Percentiles rank a stretch among this genome's conserved stretches.
These are phyloP conservation scores for Acanthisitta chloris DNA, from an alignment of 2,113 vertebrate genomes.

Conservation along the genomic window DNA sequence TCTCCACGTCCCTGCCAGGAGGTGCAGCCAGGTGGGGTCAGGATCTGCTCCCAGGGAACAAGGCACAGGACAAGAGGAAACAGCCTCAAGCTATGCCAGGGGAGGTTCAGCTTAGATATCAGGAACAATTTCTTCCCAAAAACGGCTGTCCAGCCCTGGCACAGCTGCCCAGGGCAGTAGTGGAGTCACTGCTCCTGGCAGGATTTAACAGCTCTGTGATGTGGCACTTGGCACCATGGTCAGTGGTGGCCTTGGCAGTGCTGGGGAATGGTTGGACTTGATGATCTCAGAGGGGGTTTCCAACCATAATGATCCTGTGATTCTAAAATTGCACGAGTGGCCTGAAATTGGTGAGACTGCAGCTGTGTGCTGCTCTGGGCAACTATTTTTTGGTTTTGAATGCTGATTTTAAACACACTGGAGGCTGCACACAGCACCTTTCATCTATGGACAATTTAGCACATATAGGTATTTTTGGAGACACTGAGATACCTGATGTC, in stretches of 20 bases:
- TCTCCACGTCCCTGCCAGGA: neutral
- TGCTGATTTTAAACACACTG: neutral
- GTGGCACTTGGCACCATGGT: neutral
- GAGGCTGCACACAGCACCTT: neutral
- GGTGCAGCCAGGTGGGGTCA: neutral
- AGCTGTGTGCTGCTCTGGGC: neutral
- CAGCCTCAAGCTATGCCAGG: neutral
- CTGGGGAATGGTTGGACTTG: accelerated
- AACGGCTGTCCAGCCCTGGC: too few relatives aligned
- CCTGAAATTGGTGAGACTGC: neutral
- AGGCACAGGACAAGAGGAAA: neutral
- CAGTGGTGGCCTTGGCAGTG: neutral
- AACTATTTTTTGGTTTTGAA: neutral
- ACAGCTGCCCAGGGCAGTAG: neutral
- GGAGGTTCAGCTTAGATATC: accelerated
- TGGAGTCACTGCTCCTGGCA: neutral
- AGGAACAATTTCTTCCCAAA: accelerated
- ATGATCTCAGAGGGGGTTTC: neutral
- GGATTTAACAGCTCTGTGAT: neutral
- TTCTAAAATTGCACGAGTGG: neutral
- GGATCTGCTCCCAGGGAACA: neutral
- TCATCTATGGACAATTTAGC: neutral
- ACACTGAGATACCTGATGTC: neutral
- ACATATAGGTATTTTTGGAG: neutral
- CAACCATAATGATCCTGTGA: neutral